Evolutionary conservation across 64 coral and sea anemone genomes (phyloP).

Genomic region (Stichodactyla helianthus): DNA sequence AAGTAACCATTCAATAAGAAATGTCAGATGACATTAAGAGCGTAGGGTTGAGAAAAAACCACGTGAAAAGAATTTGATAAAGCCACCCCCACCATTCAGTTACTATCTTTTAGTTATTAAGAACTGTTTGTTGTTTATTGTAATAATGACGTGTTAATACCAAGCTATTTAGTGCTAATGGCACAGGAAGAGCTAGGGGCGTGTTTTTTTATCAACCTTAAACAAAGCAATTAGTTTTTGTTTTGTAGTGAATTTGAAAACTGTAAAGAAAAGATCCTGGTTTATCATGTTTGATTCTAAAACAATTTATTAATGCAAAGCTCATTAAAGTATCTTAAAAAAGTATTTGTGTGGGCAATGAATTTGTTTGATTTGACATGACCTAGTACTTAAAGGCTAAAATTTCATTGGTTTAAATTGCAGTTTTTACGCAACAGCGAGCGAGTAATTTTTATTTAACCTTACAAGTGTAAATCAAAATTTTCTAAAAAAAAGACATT

Average conservation of each 20-base stretch:
- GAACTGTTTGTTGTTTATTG: background rate
- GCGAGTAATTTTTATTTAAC: no score
- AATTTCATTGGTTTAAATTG: no score
- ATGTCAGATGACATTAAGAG: background rate
- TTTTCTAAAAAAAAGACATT: no score
- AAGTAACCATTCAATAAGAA: background rate
- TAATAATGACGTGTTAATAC: slow-evolving; percentile 5
- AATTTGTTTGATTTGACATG: background rate
- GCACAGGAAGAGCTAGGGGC: background rate
- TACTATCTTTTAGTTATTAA: slow-evolving; percentile 9
- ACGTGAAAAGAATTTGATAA: background rate
- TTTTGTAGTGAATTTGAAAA: background rate
- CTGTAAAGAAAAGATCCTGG: background rate
- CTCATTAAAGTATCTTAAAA: background rate
- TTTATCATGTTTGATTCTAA: background rate
- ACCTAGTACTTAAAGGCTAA: no score
- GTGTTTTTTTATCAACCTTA: background rate
- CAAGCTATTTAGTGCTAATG: slow-evolving; percentile 4
- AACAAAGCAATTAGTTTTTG: background rate
- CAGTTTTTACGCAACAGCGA: no score
- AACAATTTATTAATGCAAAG: slow-evolving; percentile 8
- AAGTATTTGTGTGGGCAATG: background rate
- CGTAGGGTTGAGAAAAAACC: background rate
- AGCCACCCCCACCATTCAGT: slow-evolving; percentile 14
- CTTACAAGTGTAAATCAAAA: no score